Base-by-base conservation (phyloP, 2,797 vertebrate species). In the Spea hammondii region DNA sequence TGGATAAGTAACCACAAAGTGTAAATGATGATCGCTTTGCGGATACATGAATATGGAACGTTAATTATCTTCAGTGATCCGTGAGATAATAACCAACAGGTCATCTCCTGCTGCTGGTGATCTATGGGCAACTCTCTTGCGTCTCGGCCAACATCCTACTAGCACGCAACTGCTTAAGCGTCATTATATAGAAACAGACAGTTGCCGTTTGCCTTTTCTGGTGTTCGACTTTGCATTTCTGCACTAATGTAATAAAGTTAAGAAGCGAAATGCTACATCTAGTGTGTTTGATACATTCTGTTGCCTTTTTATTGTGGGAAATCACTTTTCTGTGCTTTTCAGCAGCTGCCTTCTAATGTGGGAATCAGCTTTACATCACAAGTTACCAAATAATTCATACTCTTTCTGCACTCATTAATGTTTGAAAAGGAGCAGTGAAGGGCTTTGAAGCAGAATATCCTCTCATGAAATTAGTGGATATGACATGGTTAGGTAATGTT, bases 401-500 rank as follows among this genome's bases (percentile, higher is more conserved):
- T 70, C 82, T 77, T 74, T 85, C 88, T 86, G 86, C 84, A 88
- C 83, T 87, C 85, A 88, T 89, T 88, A 88, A 89, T 86, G 83
- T 87, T 87, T 87, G 81, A 89, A 87, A 89, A 88, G 89, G 51
- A 87, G 76, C 85, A 86, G 77, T 75, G 82, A 76, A 83, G 82
- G 85, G 81, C 86, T 89, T 85, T 86, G 88, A 88, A 93, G 86
- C 83, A 6, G 82, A 84, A 83, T 88, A 88, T 91, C 78, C 77
- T 88, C 88, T 90, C 80, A 78, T 84, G 85, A 85, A 88, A 88
- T 93, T 93, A 86, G 84, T 80, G 84, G 88, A 84, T 88, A 79
- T 86, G 92, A 93, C 85, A 87, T 85, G 87, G 86, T 92, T 93
- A 90, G 85, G 79, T 91, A 90, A 92, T 88, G 88, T 90, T 89